phyloP scores from a whole-genome alignment of 2,888 invertebrate species.

The Patella caerulea region DNA sequence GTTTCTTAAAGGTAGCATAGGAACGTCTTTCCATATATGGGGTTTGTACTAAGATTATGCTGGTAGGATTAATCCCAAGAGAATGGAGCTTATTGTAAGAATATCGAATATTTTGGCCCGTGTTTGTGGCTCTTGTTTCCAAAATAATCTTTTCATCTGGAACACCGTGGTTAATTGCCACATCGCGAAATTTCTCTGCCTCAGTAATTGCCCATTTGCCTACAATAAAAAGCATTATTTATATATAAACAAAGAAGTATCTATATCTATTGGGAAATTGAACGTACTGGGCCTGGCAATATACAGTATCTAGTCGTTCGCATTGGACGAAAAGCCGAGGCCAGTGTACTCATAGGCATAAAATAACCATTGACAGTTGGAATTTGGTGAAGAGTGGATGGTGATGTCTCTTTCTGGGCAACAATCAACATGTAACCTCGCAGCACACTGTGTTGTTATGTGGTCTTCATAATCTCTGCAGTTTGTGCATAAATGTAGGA shows the following conservation, averaged over 20 bases:
- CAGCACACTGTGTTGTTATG: too few relatives aligned
- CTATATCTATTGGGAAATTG: conserved; percentile 11
- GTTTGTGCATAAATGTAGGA: too few relatives aligned
- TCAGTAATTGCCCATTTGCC: conserved; percentile 56
- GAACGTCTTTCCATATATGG: conserved; percentile 63
- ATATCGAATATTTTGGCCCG: conserved; percentile 59
- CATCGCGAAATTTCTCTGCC: conserved; percentile 56
- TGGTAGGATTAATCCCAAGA: conserved; percentile 25
- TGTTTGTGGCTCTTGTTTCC: conserved; percentile 59
- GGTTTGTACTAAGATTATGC: conserved; percentile 60
- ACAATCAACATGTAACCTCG: too few relatives aligned
- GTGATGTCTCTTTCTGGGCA: too few relatives aligned
- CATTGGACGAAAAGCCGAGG: too few relatives aligned
- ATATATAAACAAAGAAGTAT: not conserved
- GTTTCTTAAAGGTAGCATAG: conserved; percentile 63
- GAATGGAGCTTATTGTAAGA: conserved; percentile 46
- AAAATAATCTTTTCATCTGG: conserved; percentile 49
- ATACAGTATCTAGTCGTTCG: too few relatives aligned
- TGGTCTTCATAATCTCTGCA: too few relatives aligned
- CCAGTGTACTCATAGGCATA: too few relatives aligned
- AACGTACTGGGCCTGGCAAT: not conserved
- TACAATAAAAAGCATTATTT: conserved; percentile 25
- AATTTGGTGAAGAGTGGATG: too few relatives aligned
- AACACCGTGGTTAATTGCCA: conserved; percentile 52
- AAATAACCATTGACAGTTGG: not conserved